phyloP scores from a whole-genome alignment of 35 echinoderm and acorn worm genomes.

The Eucidaris tribuloides region DNA sequence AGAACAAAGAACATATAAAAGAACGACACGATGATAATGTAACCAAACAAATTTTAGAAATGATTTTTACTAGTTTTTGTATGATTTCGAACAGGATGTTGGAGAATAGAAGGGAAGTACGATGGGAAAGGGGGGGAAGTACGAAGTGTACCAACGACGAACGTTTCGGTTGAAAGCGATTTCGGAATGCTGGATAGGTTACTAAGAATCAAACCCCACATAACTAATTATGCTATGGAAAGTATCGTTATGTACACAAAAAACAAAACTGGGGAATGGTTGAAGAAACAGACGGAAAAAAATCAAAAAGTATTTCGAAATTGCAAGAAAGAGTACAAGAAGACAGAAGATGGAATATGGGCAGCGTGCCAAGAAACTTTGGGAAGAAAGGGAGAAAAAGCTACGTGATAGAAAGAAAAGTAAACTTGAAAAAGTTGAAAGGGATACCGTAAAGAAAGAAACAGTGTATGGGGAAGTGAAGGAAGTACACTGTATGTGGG shows the following conservation, averaged over 20 bases:
- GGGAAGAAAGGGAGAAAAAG: background rate
- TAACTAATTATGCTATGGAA: constrained; percentile 39
- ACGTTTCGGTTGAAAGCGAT: constrained; percentile 55
- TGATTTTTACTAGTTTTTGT: background rate
- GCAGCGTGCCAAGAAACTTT: background rate
- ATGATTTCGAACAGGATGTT: background rate
- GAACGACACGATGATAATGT: background rate
- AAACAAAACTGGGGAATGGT: constrained; percentile 48
- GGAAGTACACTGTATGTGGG: background rate
- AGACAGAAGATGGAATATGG: background rate
- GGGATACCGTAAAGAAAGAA: background rate
- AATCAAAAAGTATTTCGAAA: background rate
- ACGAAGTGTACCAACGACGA: constrained; percentile 60
- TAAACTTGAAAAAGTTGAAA: background rate
- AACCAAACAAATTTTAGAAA: background rate
- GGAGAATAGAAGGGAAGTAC: background rate
- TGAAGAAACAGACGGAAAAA: background rate
- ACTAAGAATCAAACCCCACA: constrained; percentile 53
- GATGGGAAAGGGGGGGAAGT: background rate
- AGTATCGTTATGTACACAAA: constrained; percentile 56
- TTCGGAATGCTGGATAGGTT: constrained; percentile 73
- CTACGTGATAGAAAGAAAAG: background rate
- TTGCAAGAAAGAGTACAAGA: background rate
- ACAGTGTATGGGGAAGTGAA: background rate
- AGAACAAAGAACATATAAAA: background rate